Conservation (phyloP, 2,113 vertebrate genomes). For the Psittacula cyanocephala region DNA sequence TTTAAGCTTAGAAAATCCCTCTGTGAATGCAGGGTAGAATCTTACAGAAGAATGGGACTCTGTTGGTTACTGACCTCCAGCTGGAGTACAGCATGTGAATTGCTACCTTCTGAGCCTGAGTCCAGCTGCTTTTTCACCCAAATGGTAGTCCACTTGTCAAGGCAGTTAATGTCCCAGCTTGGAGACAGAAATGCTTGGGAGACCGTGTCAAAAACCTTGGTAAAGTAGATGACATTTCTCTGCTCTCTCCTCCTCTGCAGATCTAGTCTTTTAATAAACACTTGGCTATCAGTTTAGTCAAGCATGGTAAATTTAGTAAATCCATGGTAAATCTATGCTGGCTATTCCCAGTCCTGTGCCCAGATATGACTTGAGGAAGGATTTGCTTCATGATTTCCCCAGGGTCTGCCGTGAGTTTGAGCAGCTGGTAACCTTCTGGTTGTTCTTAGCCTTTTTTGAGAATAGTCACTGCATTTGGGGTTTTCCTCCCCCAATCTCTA, state of each 20-base stretch:
- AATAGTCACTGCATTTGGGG: neutral
- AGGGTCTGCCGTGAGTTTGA: neutral
- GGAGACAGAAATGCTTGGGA: neutral
- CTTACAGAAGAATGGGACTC: neutral
- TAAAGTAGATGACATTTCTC: neutral
- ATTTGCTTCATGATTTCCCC: slow-evolving; percentile 36
- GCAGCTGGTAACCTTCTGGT: neutral
- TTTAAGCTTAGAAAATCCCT: neutral
- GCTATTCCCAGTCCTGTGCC: neutral
- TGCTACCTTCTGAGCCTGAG: neutral
- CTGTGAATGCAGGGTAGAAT: neutral
- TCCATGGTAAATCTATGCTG: neutral
- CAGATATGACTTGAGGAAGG: neutral
- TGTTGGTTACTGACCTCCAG: neutral
- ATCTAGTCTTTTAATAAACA: neutral
- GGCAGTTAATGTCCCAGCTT: neutral
- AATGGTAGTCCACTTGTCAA: fast-evolving
- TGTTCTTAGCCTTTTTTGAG: neutral
- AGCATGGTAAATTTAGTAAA: slow-evolving; percentile 24
- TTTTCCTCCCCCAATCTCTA: neutral
- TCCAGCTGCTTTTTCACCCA: neutral
- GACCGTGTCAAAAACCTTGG: neutral
- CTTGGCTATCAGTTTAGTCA: neutral
- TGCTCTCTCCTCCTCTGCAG: neutral
- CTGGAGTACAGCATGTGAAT: neutral